Percentiles rank a stretch among this genome's conserved stretches.
phyloP scores from a whole-genome alignment of 2,888 invertebrate genomes.

The Tetropium fuscum region DNA sequence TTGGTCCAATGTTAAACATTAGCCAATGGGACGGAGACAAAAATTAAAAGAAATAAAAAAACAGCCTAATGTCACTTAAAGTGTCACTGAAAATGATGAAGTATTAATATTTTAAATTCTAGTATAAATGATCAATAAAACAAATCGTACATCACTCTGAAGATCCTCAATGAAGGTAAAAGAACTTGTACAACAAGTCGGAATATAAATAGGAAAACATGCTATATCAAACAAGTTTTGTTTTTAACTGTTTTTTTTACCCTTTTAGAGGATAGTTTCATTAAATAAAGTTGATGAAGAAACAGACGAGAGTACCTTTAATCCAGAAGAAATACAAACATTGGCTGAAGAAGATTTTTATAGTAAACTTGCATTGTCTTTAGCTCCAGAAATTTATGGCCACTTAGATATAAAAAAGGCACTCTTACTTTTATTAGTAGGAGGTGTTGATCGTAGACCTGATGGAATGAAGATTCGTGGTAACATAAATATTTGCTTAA shows the following conservation, averaged over 20 bases:
- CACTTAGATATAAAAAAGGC: slow-evolving; percentile 99
- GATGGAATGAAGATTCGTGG: slow-evolving; percentile 98
- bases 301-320: slow-evolving; percentile 76
- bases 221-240: not conserved
- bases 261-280: slow-evolving; percentile 75
- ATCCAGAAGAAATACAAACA: slow-evolving; percentile 84
- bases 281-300: slow-evolving; percentile 89
- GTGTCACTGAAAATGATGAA: no score
- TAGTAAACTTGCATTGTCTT: slow-evolving; percentile 88
- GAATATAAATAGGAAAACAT: no score
- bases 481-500: slow-evolving; percentile 96
- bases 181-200: no score
- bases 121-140: no score
- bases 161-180: no score
- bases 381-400: slow-evolving; percentile 99
- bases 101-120: no score
- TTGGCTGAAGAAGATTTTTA: slow-evolving; percentile 92
- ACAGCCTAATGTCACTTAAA: no score
- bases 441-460: slow-evolving; percentile 87
- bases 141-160: no score
- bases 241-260: not conserved
- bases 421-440: slow-evolving; percentile 89
- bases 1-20: no score
- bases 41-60: no score
- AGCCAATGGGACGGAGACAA: no score